phyloP scores from a whole-genome alignment of 2,113 vertebrate genomes.

The Platichthys stellatus region DNA sequence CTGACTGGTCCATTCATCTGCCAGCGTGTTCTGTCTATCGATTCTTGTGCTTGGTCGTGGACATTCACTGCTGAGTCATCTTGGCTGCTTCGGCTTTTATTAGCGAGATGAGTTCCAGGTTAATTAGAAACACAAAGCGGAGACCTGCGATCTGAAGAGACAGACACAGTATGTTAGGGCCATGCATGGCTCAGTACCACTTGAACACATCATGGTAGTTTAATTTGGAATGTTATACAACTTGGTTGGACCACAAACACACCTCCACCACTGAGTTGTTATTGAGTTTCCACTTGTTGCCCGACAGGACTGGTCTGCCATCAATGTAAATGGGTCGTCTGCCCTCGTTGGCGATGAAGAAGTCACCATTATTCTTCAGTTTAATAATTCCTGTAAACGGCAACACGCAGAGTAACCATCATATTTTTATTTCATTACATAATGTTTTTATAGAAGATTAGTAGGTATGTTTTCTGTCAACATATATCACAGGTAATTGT shows the following conservation, averaged over 20 bases:
- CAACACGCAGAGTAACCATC: background rate
- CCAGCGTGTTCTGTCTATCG: background rate
- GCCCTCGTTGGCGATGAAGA: constrained; percentile 96
- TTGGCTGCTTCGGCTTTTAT: constrained; percentile 96
- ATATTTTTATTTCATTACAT: background rate
- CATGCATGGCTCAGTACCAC: background rate
- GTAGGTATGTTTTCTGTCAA: too few species aligned
- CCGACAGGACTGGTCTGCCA: constrained; percentile 91
- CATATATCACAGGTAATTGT: too few species aligned
- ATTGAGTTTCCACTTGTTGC: constrained; percentile 96
- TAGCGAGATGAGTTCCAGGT: constrained; percentile 94
- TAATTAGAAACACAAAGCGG: constrained; percentile 96
- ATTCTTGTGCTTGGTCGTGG: background rate
- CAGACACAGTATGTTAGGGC: background rate
- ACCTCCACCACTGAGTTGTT: constrained; percentile 97
- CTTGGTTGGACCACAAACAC: constrained; percentile 28
- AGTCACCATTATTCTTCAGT: constrained; percentile 95
- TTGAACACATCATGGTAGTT: background rate
- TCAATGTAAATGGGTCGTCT: constrained; percentile 94
- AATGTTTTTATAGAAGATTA: background rate
- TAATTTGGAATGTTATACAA: background rate
- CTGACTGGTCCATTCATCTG: background rate
- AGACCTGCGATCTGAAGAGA: constrained; percentile 90
- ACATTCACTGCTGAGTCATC: constrained; percentile 88
- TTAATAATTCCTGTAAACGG: constrained; percentile 90